Evolutionary conservation across 2,888 invertebrate genomes (phyloP), one percentile per base, ranked within the genome.

Genomic region (Nomada ferruginata): DNA sequence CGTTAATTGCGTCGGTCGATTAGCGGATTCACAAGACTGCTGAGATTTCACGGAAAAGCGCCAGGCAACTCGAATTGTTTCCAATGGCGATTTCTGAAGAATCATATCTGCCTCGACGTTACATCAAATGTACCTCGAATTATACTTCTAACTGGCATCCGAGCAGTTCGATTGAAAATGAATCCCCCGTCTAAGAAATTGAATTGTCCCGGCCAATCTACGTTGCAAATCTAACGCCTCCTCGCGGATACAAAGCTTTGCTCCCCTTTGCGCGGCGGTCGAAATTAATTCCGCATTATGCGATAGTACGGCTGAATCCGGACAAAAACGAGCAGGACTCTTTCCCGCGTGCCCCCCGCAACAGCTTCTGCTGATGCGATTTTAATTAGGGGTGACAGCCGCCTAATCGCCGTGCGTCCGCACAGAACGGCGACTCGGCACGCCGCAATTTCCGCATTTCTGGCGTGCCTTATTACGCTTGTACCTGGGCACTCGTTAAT

Each of bases 361-460:
- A 11, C 18, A 10, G 64, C 29, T 55, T 55, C 23, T 18, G 55
- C 55, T 68, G 82, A 79, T 84, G 82, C 75, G 75, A 85, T 82
- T 85, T 85, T 85, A 85, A 85, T 85, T 76, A 78, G 79, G 68
- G 78, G 57, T 55, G 61, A 55, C 68, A 55, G 66, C n/a, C 63
- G 65, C 68, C 71, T 78, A 82, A 85, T 85, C 77, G 82, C 75
- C 65, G 75, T 55, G 76, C 84, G 82, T 85, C 60, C 66, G 52
- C 36, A 57, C 44, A 74, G 64, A 72, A 59, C 29, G 79, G 47
- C 42, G 57, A 47, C 61, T 60, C 73, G 73, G 59, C 74, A 70
- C 57, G 42, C 50, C 18, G 64, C 72, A 81, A 68, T 81, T 72
- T 26, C 59, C 76, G 72, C 76, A 65, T 65, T 59, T 29, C 55